These are phyloP conservation scores for Tragulus kanchil DNA, from an alignment of 2,113 vertebrate species.

Conservation along the genomic window DNA sequence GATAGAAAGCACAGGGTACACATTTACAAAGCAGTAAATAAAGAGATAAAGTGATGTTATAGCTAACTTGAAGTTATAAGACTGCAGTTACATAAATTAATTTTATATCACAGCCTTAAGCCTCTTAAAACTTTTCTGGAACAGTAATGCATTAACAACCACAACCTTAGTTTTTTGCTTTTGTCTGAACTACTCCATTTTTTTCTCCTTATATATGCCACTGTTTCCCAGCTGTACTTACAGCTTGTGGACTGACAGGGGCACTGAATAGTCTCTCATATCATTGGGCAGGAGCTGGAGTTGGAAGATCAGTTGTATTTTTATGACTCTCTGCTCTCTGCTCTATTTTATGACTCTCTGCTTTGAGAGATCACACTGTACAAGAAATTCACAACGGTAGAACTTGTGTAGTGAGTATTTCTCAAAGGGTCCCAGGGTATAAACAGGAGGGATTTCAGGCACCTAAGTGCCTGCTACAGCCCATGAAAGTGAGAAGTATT, in stretches of 20 bases:
- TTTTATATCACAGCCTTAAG: constrained; percentile 6
- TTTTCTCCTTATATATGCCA: constrained; percentile 6
- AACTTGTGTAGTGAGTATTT: constrained; percentile 45
- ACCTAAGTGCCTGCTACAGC: neutral
- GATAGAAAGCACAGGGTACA: neutral
- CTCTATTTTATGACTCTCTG: neutral
- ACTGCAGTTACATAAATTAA: constrained; percentile 46
- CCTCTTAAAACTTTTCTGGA: constrained; percentile 21
- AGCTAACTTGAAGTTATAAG: too few relatives aligned
- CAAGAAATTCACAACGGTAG: constrained; percentile 47
- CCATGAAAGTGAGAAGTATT: constrained; percentile 8
- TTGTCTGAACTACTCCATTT: neutral
- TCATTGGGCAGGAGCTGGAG: neutral
- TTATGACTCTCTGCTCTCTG: neutral
- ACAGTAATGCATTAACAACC: constrained; percentile 22
- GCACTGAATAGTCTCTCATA: neutral
- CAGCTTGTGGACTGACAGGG: constrained; percentile 17
- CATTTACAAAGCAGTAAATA: constrained; percentile 50
- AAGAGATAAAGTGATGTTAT: constrained; percentile 4
- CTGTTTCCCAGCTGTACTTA: neutral
- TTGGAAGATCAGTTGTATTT: neutral
- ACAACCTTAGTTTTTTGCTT: constrained; percentile 3
- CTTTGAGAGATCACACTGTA: neutral
- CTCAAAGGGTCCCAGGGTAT: constrained; percentile 11
- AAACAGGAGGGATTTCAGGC: neutral